Percentiles rank a stretch among this genome's conserved stretches.
Conservation (phyloP, 2,797 vertebrate genomes). For the Mareca strepera region DNA sequence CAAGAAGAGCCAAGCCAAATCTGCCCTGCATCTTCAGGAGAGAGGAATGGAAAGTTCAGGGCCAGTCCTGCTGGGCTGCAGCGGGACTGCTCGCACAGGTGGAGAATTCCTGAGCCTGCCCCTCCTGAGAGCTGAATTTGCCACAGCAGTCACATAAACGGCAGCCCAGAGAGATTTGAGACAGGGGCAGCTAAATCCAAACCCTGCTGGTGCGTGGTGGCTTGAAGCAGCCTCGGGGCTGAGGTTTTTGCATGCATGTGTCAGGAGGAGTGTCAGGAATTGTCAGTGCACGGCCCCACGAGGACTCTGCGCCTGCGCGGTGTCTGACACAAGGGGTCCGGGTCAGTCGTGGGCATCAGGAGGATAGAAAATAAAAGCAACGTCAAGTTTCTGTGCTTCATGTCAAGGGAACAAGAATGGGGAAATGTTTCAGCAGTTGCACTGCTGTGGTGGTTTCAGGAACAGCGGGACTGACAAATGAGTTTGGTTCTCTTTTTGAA, state of each 20-base stretch:
- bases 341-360: background rate
- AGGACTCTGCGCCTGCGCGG: background rate
- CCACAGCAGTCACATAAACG: background rate
- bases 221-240: background rate
- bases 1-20: constrained; percentile 12
- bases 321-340: background rate
- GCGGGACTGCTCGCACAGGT: background rate
- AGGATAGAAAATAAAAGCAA: background rate
- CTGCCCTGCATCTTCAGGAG: background rate
- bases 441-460: constrained; percentile 42
- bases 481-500: constrained; percentile 58
- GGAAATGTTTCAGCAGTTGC: constrained; percentile 36
- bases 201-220: background rate
- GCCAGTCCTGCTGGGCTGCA: background rate
- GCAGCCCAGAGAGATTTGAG: background rate
- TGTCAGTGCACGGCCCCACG: rapidly evolving
- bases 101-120: background rate
- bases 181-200: background rate
- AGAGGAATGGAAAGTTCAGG: background rate
- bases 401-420: constrained; percentile 35
- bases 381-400: background rate
- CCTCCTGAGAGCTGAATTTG: background rate
- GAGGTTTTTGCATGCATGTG: background rate
- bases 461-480: constrained; percentile 16
- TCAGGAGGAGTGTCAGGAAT: background rate